phyloP scores from a whole-genome alignment of 2,797 vertebrate genomes.

The Clarias pachynema region DNA sequence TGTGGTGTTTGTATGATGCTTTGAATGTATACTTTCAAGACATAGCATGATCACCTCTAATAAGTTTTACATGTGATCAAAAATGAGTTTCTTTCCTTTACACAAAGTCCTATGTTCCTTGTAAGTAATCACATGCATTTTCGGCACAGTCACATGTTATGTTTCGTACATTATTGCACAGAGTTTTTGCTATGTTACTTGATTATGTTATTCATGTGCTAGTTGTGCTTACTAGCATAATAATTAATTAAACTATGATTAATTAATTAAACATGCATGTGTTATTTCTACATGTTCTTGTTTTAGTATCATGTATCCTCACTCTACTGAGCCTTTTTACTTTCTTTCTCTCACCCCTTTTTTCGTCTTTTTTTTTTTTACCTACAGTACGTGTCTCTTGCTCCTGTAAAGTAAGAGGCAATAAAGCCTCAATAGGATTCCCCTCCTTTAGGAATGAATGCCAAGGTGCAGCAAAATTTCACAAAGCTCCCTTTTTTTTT shows the following conservation, averaged over 20 bases:
- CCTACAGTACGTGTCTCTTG: neutral
- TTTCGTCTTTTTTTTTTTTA: too few relatives aligned
- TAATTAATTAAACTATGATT: too few relatives aligned
- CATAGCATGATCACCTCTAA: neutral
- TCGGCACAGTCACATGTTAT: neutral
- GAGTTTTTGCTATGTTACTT: too few relatives aligned
- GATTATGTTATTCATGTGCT: neutral
- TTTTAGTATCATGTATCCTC: neutral
- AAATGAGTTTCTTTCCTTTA: neutral
- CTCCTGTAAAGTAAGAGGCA: neutral
- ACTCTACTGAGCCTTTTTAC: neutral
- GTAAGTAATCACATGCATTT: neutral
- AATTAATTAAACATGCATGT: neutral
- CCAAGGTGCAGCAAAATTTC: slow-evolving; percentile 58
- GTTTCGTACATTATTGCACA: neutral
- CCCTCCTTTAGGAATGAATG: slow-evolving; percentile 42
- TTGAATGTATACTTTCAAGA: neutral
- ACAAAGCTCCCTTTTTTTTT: slow-evolving; percentile 65
- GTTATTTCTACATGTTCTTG: too few relatives aligned
- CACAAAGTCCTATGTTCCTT: neutral
- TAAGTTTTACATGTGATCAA: neutral
- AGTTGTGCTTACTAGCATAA: too few relatives aligned
- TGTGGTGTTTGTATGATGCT: neutral
- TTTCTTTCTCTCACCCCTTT: neutral
- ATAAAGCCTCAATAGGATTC: slow-evolving; percentile 32